These are phyloP conservation scores for Arnoldichthys spilopterus DNA, from an alignment of 2,797 vertebrate species.

Conservation along the genomic window DNA sequence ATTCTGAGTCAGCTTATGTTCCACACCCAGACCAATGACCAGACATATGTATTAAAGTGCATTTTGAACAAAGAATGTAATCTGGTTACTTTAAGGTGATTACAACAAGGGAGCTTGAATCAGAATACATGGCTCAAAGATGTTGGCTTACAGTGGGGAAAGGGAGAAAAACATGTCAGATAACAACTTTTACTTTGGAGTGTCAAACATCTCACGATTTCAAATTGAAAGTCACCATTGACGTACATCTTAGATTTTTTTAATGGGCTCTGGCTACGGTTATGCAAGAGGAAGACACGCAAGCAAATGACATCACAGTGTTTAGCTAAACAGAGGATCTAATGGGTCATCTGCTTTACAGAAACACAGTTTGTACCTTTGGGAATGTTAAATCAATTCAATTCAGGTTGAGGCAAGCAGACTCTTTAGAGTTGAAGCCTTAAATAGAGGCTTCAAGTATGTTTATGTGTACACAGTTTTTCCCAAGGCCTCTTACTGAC, in stretches of 20 bases:
- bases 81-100: constrained; percentile 17
- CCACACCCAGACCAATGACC: constrained; percentile 37
- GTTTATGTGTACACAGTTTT: neutral
- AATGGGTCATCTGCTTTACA: neutral
- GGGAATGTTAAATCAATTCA: neutral
- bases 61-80: constrained; percentile 37
- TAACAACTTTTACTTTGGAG: too few relatives aligned
- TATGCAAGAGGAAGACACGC: constrained; percentile 26
- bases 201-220: neutral
- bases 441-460: neutral
- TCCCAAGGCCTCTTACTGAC: neutral
- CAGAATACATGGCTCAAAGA: neutral
- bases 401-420: neutral
- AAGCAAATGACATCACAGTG: constrained; percentile 20
- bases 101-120: constrained; percentile 10
- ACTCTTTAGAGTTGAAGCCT: neutral
- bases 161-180: neutral
- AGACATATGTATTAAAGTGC: constrained; percentile 34
- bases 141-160: neutral
- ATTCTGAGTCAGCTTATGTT: constrained; percentile 7
- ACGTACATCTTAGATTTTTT: neutral
- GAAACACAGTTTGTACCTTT: neutral
- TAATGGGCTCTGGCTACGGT: neutral
- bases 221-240: neutral
- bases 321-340: constrained; percentile 7